Percentiles rank a stretch among this genome's conserved stretches.
phyloP scores from a whole-genome alignment of 1,140 invertebrate species.

The Limonius californicus region DNA sequence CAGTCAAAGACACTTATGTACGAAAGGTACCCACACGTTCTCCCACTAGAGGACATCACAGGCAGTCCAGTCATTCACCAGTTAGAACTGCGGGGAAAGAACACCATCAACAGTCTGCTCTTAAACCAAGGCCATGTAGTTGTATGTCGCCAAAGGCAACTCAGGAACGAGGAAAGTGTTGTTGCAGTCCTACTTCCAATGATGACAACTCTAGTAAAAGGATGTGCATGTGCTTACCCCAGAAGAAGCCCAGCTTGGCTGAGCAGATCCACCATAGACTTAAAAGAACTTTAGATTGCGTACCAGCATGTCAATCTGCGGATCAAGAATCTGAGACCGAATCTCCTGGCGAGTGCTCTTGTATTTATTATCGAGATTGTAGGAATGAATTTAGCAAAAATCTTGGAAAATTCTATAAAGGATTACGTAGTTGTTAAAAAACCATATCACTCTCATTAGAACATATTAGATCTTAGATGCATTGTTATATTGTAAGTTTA shows the following conservation, averaged over 20 bases:
- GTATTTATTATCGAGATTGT: too few relatives aligned
- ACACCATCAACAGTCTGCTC: neutral
- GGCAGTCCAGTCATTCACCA: too few relatives aligned
- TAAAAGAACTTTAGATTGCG: constrained; percentile 23
- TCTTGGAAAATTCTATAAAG: too few relatives aligned
- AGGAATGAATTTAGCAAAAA: too few relatives aligned
- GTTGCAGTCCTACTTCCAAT: neutral
- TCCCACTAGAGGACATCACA: neutral
- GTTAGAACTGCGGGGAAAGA: neutral
- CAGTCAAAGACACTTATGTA: neutral
- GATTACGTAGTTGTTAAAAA: too few relatives aligned
- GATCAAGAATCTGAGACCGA: too few relatives aligned
- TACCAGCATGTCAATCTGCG: too few relatives aligned
- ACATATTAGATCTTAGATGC: too few relatives aligned
- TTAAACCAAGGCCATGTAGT: neutral
- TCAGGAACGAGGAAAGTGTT: neutral
- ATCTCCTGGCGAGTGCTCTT: too few relatives aligned
- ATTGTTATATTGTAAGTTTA: too few relatives aligned
- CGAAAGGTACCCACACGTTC: neutral
- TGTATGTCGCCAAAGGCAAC: neutral
- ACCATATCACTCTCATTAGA: too few relatives aligned
- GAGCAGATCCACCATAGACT: constrained; percentile 31
- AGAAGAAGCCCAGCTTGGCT: constrained; percentile 19
- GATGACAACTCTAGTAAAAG: neutral
- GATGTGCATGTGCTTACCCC: neutral